Evolutionary conservation across 2,113 vertebrate species (phyloP).

Genomic region (Nibea coibor): DNA sequence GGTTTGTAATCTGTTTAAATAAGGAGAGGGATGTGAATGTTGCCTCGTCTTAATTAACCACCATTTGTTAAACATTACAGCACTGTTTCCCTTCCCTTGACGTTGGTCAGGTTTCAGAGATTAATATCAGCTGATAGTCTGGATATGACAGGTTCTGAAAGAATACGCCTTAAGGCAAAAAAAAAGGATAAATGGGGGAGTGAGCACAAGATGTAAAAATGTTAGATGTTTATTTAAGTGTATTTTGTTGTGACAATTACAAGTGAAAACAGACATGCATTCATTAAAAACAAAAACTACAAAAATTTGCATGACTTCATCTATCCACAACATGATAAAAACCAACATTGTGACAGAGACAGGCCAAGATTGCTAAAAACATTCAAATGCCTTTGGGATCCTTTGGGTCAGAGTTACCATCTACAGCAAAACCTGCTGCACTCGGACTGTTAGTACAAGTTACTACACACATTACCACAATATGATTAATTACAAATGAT

Average conservation of each 20-base stretch:
- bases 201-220: slow-evolving; percentile 46
- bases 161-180: neutral
- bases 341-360: neutral
- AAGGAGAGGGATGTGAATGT: neutral
- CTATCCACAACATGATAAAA: slow-evolving; percentile 14
- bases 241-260: neutral
- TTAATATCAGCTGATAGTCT: slow-evolving; percentile 21
- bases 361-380: slow-evolving; percentile 33
- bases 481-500: slow-evolving; percentile 6
- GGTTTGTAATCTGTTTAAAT: neutral
- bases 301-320: slow-evolving; percentile 20
- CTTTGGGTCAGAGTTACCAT: slow-evolving; percentile 51
- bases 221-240: slow-evolving; percentile 59
- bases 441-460: slow-evolving; percentile 38
- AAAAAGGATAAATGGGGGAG: neutral
- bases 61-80: slow-evolving; percentile 29
- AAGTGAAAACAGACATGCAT: slow-evolving; percentile 34
- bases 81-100: neutral
- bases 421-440: slow-evolving; percentile 32
- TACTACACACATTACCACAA: slow-evolving; percentile 42
- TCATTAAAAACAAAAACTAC: slow-evolving; percentile 13
- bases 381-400: slow-evolving; percentile 62
- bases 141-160: neutral
- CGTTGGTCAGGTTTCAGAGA: slow-evolving; percentile 10
- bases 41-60: slow-evolving; percentile 6